Evolutionary conservation across 2,113 vertebrate species (phyloP).

Genomic region (Alethe diademata): DNA sequence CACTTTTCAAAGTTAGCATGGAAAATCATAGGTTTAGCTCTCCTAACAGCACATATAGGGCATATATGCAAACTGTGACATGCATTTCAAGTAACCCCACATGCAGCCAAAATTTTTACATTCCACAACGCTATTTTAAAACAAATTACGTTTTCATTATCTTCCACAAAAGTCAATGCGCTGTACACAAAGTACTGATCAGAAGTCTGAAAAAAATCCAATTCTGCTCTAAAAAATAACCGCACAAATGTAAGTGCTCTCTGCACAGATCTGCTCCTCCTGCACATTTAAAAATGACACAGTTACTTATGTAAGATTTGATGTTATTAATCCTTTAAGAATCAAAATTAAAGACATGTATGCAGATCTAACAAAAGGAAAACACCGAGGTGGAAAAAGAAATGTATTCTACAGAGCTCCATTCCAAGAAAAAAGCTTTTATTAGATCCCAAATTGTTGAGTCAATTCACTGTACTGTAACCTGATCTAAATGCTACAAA

Average conservation of each 20-base stretch:
- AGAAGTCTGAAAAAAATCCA: not conserved
- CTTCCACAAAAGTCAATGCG: not conserved
- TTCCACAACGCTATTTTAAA: not conserved
- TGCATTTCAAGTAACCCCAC: not conserved
- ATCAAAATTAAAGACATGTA: not conserved
- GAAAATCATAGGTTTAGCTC: not conserved
- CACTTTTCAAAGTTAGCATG: not conserved
- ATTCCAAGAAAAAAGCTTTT: not conserved
- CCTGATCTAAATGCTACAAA: not conserved
- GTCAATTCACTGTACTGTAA: not conserved
- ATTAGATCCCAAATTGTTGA: not conserved
- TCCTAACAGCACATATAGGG: not conserved
- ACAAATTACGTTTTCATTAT: not conserved
- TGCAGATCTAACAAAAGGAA: not conserved
- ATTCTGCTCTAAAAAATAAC: not conserved
- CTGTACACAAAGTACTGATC: not conserved
- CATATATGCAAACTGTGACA: not conserved
- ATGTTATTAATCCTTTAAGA: not conserved
- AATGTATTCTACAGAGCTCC: not conserved
- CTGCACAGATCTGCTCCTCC: not conserved
- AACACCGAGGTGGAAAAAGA: not conserved
- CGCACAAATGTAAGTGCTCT: not conserved
- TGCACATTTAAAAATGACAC: not conserved
- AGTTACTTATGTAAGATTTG: not conserved
- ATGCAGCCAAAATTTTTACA: not conserved